These are phyloP conservation scores for Oophaga sylvatica DNA, from an alignment of 2,797 vertebrate genomes.

Conservation along the genomic window DNA sequence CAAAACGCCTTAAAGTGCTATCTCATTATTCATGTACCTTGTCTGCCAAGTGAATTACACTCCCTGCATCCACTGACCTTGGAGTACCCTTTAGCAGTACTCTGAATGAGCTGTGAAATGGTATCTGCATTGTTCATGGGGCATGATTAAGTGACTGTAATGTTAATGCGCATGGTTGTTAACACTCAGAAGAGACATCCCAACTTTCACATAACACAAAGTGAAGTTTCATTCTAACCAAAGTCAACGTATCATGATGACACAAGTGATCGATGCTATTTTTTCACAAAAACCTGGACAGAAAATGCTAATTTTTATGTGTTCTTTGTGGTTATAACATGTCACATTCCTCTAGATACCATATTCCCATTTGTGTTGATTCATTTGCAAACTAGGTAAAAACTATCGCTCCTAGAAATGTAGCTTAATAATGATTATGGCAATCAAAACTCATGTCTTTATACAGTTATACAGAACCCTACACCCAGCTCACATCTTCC, in stretches of 20 bases:
- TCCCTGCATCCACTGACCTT: conserved; percentile 44
- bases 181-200: conserved; percentile 12
- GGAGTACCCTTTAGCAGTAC: conserved; percentile 42
- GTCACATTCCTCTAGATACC: neutral
- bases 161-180: conserved; percentile 24
- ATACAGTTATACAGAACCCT: too few species aligned
- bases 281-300: neutral
- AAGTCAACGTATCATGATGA: neutral
- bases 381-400: too few species aligned
- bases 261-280: neutral
- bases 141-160: conserved; percentile 31
- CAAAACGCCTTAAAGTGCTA: conserved; percentile 40
- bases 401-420: too few species aligned
- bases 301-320: neutral
- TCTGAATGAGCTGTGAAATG: conserved; percentile 50
- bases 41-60: conserved; percentile 27
- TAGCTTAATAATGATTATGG: too few species aligned
- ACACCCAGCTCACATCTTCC: too few species aligned
- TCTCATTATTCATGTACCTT: conserved; percentile 45
- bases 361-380: too few species aligned
- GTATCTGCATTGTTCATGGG: conserved; percentile 39
- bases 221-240: neutral
- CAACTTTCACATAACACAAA: neutral
- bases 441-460: too few species aligned
- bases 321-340: neutral